Evolutionary conservation across 2,888 invertebrate species (phyloP).

Genomic region (Macrosoma leucophasiata): DNA sequence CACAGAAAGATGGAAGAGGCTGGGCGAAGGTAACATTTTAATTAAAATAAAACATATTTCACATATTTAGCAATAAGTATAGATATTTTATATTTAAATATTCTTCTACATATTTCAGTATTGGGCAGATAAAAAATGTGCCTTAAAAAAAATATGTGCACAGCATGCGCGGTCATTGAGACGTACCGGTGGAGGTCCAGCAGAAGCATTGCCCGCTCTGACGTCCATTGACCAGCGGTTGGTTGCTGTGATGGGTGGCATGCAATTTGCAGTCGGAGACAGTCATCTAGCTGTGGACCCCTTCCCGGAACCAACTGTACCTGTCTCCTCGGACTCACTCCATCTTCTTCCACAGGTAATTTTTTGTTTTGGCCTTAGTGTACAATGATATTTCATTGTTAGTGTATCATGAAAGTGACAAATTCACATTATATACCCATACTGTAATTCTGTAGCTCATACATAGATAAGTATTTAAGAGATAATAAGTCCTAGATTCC

Average conservation of each 20-base stretch:
- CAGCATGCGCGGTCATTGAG: neutral
- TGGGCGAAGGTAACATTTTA: conserved; percentile 1
- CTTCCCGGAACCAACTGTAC: no score
- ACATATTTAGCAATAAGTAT: neutral
- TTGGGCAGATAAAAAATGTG: conserved; percentile 2
- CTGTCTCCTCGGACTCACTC: no score
- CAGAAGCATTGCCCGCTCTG: neutral
- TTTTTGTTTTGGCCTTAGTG: no score
- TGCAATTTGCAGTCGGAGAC: neutral
- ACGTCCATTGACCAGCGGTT: neutral
- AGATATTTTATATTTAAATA: neutral
- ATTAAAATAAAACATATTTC: neutral
- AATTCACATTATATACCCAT: no score
- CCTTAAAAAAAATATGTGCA: neutral
- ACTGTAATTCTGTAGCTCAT: no score
- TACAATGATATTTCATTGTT: no score
- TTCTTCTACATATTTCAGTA: no score
- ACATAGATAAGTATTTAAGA: no score
- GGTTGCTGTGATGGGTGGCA: neutral
- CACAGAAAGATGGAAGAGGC: conserved; percentile 9
- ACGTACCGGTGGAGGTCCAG: neutral
- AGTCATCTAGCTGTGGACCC: no score
- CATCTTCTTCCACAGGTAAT: no score
- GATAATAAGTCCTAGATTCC: no score
- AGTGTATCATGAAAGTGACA: no score